Evolutionary conservation across 2,888 invertebrate species (phyloP), one percentile per base, ranked within the genome.

Genomic region (Pinctada fucata): DNA sequence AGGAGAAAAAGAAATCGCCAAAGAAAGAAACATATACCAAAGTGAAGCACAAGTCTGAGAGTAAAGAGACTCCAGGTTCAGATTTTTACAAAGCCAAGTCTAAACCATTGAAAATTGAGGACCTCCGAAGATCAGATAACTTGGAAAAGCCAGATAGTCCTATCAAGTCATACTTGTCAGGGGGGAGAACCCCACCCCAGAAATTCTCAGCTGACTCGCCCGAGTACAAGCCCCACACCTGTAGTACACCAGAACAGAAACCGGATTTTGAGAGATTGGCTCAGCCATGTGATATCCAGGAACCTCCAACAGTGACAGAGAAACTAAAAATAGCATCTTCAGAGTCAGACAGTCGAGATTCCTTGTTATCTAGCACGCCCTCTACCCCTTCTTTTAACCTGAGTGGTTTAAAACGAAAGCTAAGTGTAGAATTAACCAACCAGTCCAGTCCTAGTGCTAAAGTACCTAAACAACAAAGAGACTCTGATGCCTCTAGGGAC

Each of bases 71-170:
- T 31, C 31, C 31, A 31, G 31, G 31, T 31, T 45, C 71, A 45
- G 51, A 48, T 51, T 16, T 70, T 3, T 65, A 76, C 64, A 66
- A 8, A 47, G 76, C 45, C n/a, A 51, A 13, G 49, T 47, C 51
- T 8, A 45, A 31, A 4, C 71, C 72, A 68, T 58, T 68, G 48
- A 78, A 78, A 63, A 68, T 72, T 66, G 72, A 78, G 49, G 73
- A 74, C 13, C 10, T 80, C 31, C 68, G 75, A 74, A 72, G 16
- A 31, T n/a, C 72, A 13, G 71, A 75, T 49, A 78, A 58, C 8
- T 65, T 78, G 10, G 80, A 80, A 3, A 80, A 80, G 58, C 80
- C 80, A 16, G 71, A 74, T 13, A 80, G 80, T 80, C 80, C 80
- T 10, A 71, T 80, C 3, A 80, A 80, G 45, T 78, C 77, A 4